Conservation (phyloP, 2,888 invertebrate species). For the Phyllotreta cruciferae region DNA sequence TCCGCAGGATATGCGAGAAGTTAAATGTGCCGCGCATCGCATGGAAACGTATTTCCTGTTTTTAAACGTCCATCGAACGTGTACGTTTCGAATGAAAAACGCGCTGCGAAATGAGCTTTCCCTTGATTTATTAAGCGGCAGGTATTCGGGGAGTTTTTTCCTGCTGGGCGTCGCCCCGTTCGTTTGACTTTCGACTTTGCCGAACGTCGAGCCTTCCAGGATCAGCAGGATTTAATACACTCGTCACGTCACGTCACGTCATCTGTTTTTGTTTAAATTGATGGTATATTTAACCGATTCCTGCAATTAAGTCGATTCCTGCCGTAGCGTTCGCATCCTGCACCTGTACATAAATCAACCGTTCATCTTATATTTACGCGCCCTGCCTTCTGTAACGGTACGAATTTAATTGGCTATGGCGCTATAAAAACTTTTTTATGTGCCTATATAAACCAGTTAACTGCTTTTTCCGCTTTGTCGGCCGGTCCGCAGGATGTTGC, state of each 20-base stretch:
- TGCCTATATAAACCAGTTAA: constrained; percentile 33
- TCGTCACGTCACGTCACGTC: no score
- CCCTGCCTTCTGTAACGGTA: constrained; percentile 22
- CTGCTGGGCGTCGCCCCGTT: constrained; percentile 3
- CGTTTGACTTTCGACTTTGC: no score
- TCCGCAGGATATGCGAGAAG: constrained; percentile 30
- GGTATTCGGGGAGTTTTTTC: constrained; percentile 22
- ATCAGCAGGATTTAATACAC: no score
- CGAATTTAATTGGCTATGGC: constrained; percentile 33
- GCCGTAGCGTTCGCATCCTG: not conserved
- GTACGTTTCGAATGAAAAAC: constrained; percentile 41
- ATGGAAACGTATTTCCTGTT: constrained; percentile 49
- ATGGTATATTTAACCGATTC: no score
- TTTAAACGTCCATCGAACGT: constrained; percentile 48
- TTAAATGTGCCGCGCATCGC: constrained; percentile 46
- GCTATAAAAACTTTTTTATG: constrained; percentile 35
- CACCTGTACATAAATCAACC: constrained; percentile 44
- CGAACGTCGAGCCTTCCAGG: no score
- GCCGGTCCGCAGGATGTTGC: constrained; percentile 18
- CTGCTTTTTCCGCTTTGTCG: constrained; percentile 24
- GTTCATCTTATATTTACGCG: constrained; percentile 39
- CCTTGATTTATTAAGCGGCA: constrained; percentile 41
- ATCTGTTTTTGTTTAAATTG: no score
- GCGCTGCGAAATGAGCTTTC: constrained; percentile 43
- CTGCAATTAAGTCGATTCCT: no score